Conservation (phyloP, 2,797 vertebrate genomes). For the Hipposideros larvatus region DNA sequence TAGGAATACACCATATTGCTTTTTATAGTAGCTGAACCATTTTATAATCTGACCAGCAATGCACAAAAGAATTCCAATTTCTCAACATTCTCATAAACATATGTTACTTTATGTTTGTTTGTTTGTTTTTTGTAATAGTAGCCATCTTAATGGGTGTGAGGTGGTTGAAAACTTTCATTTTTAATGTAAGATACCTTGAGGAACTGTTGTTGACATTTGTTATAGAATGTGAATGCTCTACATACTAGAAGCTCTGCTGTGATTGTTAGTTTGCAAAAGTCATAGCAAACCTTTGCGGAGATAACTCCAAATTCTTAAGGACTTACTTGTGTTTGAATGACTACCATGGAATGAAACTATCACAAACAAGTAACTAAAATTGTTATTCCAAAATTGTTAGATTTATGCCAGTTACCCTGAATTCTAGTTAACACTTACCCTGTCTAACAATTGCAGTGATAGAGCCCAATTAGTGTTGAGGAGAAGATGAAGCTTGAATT, state of each 20-base stretch:
- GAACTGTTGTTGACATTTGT: not conserved
- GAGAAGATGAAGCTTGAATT: not conserved
- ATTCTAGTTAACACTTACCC: not conserved
- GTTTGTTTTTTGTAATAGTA: not conserved
- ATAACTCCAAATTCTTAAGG: constrained; percentile 33
- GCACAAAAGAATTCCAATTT: not conserved
- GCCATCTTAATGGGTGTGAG: not conserved
- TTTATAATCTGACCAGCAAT: not conserved
- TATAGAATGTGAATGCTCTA: not conserved
- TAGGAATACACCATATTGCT: not conserved
- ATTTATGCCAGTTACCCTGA: not conserved
- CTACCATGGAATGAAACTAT: not conserved
- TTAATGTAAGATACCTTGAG: not conserved
- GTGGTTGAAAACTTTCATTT: not conserved
- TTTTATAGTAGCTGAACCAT: not conserved
- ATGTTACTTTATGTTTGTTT: not conserved
- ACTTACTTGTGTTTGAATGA: not conserved
- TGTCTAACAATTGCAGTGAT: not conserved
- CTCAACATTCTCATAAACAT: not conserved
- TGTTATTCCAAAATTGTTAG: not conserved
- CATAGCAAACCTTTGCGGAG: not conserved
- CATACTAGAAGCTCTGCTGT: not conserved
- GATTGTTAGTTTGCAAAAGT: constrained; percentile 5
- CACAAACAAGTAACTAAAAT: not conserved
- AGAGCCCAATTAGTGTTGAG: not conserved